phyloP scores from a whole-genome alignment of 2,888 invertebrate genomes.

The Petrophora chlorosata region DNA sequence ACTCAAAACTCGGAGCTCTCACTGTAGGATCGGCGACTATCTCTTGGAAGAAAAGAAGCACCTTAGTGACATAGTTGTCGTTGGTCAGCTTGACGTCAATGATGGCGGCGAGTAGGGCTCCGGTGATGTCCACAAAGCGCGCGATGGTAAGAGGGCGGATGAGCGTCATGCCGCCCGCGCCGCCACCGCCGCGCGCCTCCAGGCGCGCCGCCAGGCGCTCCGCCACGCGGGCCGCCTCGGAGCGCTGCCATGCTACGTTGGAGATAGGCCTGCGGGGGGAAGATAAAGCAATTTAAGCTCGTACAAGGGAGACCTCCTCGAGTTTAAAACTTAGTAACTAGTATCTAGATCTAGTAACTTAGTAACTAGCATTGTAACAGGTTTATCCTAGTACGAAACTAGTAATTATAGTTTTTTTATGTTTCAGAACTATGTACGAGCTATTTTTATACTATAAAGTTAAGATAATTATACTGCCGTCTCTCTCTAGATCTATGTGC shows the following conservation, averaged over 20 bases:
- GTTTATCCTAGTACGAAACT: too few relatives aligned
- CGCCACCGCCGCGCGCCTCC: constrained; percentile 27
- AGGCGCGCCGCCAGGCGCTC: constrained; percentile 46
- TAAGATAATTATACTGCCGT: too few relatives aligned
- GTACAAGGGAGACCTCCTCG: too few relatives aligned
- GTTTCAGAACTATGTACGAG: too few relatives aligned
- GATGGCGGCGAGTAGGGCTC: constrained; percentile 53
- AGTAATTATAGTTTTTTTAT: too few relatives aligned
- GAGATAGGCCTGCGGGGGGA: constrained; percentile 52
- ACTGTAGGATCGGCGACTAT: too few relatives aligned
- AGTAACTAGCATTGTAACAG: too few relatives aligned
- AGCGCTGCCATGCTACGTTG: constrained; percentile 66
- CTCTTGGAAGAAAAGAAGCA: too few relatives aligned
- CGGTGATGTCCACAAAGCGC: constrained; percentile 69
- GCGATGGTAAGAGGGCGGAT: constrained; percentile 75
- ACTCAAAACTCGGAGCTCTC: too few relatives aligned
- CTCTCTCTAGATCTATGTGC: too few relatives aligned
- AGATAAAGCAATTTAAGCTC: too few relatives aligned
- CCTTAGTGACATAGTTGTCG: constrained; percentile 75
- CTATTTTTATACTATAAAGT: too few relatives aligned
- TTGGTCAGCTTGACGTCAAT: constrained; percentile 61
- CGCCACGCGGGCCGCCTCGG: constrained; percentile 49
- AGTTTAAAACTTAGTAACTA: neutral
- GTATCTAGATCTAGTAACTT: neutral
- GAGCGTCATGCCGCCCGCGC: constrained; percentile 44